Conservation (phyloP, 92 coral and sea anemone genomes). For the Zoanthus solanderi region DNA sequence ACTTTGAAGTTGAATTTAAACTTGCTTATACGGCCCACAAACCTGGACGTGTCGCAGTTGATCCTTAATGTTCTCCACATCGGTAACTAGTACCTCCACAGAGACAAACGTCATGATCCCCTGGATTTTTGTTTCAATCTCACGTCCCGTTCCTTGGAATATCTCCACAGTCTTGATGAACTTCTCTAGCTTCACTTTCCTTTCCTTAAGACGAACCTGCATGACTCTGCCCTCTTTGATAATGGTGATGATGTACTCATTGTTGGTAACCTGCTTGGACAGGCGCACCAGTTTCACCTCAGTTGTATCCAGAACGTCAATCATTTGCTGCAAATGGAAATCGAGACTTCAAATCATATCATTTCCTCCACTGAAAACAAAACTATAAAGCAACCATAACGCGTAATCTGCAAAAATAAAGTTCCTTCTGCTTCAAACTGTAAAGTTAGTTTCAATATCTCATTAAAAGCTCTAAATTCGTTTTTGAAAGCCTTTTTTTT, state of each 20-base stretch:
- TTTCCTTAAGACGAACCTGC: constrained; percentile 87
- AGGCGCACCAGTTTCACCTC: constrained; percentile 86
- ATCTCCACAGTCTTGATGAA: constrained; percentile 89
- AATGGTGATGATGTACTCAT: constrained; percentile 89
- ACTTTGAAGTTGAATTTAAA: too few species aligned
- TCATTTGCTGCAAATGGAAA: constrained; percentile 64
- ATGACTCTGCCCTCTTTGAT: constrained; percentile 89
- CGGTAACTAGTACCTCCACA: constrained; percentile 87
- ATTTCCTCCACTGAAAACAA: neutral
- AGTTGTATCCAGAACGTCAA: constrained; percentile 87
- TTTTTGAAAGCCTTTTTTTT: too few species aligned
- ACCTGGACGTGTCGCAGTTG: constrained; percentile 91
- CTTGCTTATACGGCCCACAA: neutral
- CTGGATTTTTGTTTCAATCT: constrained; percentile 83
- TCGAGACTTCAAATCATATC: neutral
- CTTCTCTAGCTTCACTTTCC: constrained; percentile 90
- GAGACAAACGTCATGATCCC: constrained; percentile 89
- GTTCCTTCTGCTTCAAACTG: too few species aligned
- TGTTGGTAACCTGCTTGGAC: constrained; percentile 88
- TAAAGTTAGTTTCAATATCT: neutral
- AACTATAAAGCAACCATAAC: neutral
- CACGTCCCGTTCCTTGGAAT: constrained; percentile 82
- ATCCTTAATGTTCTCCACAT: constrained; percentile 82
- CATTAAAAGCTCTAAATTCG: neutral
- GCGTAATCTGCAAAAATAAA: neutral